These are phyloP conservation scores for Tenrec ecaudatus DNA, from an alignment of 2,113 vertebrate genomes.

Conservation along the genomic window DNA sequence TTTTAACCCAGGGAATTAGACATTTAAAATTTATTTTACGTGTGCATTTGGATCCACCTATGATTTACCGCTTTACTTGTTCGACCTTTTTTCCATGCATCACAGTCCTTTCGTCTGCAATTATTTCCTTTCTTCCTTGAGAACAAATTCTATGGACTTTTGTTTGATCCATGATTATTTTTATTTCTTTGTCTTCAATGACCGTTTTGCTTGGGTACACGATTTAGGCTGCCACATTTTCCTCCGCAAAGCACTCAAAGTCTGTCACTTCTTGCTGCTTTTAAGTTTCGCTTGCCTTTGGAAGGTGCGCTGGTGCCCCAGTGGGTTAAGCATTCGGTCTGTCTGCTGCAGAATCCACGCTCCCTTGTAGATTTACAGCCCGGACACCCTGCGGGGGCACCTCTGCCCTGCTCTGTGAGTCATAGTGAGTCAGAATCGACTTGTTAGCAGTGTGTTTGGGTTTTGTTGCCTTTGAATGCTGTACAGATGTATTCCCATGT, in stretches of 20 bases:
- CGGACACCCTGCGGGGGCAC: no score
- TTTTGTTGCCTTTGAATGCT: neutral
- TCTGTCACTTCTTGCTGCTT: no score
- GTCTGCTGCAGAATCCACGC: no score
- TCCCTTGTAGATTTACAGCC: no score
- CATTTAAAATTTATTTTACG: neutral
- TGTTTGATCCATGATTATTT: neutral
- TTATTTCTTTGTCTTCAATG: conserved; percentile 14
- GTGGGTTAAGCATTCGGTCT: no score
- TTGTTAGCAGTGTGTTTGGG: no score
- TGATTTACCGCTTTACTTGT: neutral
- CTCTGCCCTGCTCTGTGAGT: no score
- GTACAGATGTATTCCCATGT: neutral
- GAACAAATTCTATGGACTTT: neutral
- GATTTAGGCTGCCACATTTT: neutral
- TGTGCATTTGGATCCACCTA: neutral
- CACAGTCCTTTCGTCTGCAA: neutral
- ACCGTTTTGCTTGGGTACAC: neutral
- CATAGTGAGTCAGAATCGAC: no score
- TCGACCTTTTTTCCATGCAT: neutral
- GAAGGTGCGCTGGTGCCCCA: no score
- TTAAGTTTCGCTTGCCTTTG: no score
- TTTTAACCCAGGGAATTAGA: neutral
- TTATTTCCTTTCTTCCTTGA: conserved; percentile 1
- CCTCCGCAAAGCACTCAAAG: neutral